A percentile compares a stretch with the other conserved stretches of the same genome.
phyloP scores from a whole-genome alignment of 1,140 invertebrate genomes.

The Drosophila micromelanica region DNA sequence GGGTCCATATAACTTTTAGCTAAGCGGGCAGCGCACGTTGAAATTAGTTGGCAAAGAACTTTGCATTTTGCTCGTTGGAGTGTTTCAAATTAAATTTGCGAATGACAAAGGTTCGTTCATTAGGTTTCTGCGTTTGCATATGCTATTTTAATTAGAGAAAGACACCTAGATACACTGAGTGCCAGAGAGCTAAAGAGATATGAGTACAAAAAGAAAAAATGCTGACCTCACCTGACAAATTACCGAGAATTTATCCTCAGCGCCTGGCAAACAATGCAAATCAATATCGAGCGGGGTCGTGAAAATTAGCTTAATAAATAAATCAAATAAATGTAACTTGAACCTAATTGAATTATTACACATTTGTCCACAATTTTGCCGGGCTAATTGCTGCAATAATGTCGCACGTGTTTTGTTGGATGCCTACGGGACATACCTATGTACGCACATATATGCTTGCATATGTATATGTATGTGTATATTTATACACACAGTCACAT shows the following conservation, averaged over 20 bases:
- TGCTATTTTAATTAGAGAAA: constrained; percentile 64
- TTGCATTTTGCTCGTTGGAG: constrained; percentile 41
- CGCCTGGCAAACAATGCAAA: neutral
- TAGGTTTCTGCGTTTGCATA: constrained; percentile 58
- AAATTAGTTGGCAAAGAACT: constrained; percentile 65
- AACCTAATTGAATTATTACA: constrained; percentile 81
- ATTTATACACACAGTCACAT: constrained; percentile 33
- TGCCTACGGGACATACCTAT: constrained; percentile 21
- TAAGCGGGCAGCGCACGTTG: constrained; percentile 49
- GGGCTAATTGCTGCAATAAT: constrained; percentile 79
- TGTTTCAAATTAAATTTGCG: constrained; percentile 71
- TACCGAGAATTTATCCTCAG: neutral
- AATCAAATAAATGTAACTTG: constrained; percentile 79
- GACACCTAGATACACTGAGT: constrained; percentile 5
- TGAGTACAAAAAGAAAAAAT: neutral
- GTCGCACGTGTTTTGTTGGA: constrained; percentile 62
- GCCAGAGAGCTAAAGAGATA: neutral
- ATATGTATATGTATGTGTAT: neutral
- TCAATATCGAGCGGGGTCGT: constrained; percentile 24
- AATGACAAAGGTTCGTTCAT: constrained; percentile 66
- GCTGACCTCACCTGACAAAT: neutral
- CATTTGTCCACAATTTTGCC: constrained; percentile 75
- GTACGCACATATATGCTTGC: constrained; percentile 1
- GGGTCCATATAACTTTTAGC: constrained; percentile 56
- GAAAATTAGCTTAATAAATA: constrained; percentile 59